A percentile compares a stretch with the other conserved stretches of the same genome.
Evolutionary conservation across 1,140 invertebrate genomes (phyloP).

Genomic region (Rhizoglyphus robini): DNA sequence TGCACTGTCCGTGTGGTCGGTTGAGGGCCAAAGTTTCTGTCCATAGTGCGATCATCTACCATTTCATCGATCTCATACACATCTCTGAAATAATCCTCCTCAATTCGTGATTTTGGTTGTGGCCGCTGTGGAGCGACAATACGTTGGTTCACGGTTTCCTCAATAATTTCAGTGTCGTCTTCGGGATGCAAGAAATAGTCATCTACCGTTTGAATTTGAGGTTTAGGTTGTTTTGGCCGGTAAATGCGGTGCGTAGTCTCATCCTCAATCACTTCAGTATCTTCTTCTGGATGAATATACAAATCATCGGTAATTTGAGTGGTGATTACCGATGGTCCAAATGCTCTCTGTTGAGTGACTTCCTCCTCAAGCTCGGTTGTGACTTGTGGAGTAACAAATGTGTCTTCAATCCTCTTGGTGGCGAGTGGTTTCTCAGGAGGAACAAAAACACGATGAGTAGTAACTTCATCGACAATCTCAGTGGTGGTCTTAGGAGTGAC

Average conservation of each 20-base stretch:
- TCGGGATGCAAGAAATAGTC: slow-evolving; percentile 35
- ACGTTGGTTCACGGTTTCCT: slow-evolving; percentile 2
- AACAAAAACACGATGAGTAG: not conserved
- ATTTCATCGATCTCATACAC: slow-evolving; percentile 17
- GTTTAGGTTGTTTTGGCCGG: slow-evolving; percentile 37
- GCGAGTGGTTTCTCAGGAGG: not conserved
- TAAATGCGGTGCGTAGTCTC: not conserved
- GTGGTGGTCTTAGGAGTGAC: not conserved
- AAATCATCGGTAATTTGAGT: slow-evolving; percentile 61
- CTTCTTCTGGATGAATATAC: not conserved
- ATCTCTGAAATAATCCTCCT: slow-evolving; percentile 40
- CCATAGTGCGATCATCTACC: slow-evolving; percentile 11
- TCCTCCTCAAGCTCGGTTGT: slow-evolving; percentile 10
- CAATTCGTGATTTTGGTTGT: slow-evolving; percentile 69
- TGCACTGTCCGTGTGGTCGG: not conserved
- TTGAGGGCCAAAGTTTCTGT: not conserved
- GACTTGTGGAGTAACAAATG: slow-evolving; percentile 2
- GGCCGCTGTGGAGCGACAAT: not conserved
- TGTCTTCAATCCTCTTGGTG: slow-evolving; percentile 13
- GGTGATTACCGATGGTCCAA: slow-evolving; percentile 46
- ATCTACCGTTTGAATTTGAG: slow-evolving; percentile 68
- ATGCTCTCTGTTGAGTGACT: not conserved
- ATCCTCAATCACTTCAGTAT: slow-evolving; percentile 15
- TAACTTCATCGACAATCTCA: slow-evolving; percentile 10
- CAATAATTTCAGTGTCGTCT: slow-evolving; percentile 8